Evolutionary conservation across 30 jellyfish, hydroid and myxozoan genomes (phyloP), one percentile per base, ranked within the genome.

Genomic region (Morbakka virulenta): DNA sequence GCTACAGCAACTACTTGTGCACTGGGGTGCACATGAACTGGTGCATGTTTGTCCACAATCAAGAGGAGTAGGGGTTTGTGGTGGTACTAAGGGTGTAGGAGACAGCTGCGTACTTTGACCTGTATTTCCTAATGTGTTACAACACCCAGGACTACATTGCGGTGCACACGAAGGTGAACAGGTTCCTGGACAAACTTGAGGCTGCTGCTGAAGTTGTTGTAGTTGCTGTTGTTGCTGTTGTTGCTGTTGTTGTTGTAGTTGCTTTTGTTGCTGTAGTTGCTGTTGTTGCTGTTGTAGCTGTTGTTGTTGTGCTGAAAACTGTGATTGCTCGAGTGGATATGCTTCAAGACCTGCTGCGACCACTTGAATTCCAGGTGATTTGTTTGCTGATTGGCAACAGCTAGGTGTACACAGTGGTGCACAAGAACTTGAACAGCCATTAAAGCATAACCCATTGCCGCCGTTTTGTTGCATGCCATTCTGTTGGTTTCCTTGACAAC

Each of bases 91-190:
- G 25, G 95, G 95, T n/a, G 73, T 72, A 6, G 90, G 78, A 11
- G 96, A 87, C 12, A 69, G 75, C 50, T 66, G 52, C 35, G 69
- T 80, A 41, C 79, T 79, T 41, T 68, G 77, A 28, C 33, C 78
- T 30, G 62, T 74, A 35, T 65, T 53, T 32, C 73, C 82, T n/a
- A n/a, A n/a, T n/a, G n/a, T n/a, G 32, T 61, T 72, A 67, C 94
- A 82, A 32, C 94, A 82, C 6, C 84, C 35, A 9, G 87, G 87
- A 24, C 82, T 49, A 61, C 94, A 82, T 48, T 82, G 94, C 1
- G 94, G 93, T 0, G 94, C 94, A 62, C 94, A 82, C 1, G 86
- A 70, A 2, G 87, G 81, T 13, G 94, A 30, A 77, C 94, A 82
- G 11, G 92, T 69, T 3, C 91, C 87, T 9, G 87, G 93, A 25